Conservation (phyloP, 1,140 invertebrate species). For the Nephotettix cincticeps region DNA sequence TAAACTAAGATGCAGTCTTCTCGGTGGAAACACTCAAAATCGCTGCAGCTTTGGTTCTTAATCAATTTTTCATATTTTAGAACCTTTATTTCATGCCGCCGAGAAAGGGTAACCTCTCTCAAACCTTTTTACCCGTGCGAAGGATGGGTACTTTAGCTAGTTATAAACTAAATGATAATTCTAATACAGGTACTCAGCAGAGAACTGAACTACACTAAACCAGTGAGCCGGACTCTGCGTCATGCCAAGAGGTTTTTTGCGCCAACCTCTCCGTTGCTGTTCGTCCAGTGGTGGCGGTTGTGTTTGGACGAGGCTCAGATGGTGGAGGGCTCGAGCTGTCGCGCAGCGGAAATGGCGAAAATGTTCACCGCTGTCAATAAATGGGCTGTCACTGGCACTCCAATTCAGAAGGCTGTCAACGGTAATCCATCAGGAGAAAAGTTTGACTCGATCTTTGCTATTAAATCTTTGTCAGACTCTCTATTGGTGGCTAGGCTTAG, state of each 20-base stretch:
- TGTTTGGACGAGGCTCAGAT: conserved; percentile 84
- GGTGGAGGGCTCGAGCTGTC: conserved; percentile 62
- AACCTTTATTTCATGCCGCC: no score
- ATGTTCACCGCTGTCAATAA: conserved; percentile 59
- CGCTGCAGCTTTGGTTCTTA: no score
- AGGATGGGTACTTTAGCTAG: no score
- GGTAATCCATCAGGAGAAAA: no score
- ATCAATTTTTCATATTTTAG: no score
- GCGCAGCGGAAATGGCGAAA: conserved; percentile 59
- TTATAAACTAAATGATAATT: no score
- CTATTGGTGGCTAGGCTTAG: neutral
- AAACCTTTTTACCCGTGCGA: no score
- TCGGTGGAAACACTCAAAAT: no score
- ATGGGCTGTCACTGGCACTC: conserved; percentile 81
- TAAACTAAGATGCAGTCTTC: no score
- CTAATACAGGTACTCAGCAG: conserved; percentile 46
- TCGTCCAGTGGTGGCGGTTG: conserved; percentile 74
- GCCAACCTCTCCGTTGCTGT: conserved; percentile 59
- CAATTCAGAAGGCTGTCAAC: conserved; percentile 62
- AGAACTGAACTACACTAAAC: conserved; percentile 58
- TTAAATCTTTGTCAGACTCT: neutral
- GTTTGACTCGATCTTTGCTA: no score
- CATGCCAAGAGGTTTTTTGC: conserved; percentile 51
- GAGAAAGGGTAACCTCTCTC: no score
- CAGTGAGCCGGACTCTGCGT: neutral